phyloP scores from a whole-genome alignment of 2,113 vertebrate genomes.

The Heterotilapia buettikoferi region DNA sequence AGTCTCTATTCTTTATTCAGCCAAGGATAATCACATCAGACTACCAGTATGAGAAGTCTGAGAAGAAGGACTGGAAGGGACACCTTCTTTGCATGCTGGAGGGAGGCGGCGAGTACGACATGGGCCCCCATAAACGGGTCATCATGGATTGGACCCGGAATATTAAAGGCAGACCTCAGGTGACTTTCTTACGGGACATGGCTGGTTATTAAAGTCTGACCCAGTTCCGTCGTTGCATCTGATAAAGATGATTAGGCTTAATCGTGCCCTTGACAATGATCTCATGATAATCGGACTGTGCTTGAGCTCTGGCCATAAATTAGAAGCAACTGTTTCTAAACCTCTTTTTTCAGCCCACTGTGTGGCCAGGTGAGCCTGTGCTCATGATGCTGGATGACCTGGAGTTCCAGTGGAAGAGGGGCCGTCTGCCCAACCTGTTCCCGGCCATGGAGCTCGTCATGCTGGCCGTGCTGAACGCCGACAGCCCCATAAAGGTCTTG shows the following conservation, averaged over 20 bases:
- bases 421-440: conserved; percentile 63
- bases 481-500: conserved; percentile 59
- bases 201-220: conserved; percentile 34
- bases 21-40: conserved; percentile 28
- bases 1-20: conserved; percentile 5
- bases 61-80: conserved; percentile 60
- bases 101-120: conserved; percentile 54
- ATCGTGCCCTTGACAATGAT: background rate
- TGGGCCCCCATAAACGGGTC: conserved; percentile 57
- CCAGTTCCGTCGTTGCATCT: conserved; percentile 14
- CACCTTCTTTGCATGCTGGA: conserved; percentile 61
- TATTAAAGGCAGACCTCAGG: conserved; percentile 59
- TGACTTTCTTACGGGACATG: background rate
- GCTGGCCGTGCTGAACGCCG: conserved; percentile 56
- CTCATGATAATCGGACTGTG: background rate
- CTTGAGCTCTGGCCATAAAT: background rate
- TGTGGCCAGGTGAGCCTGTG: conserved; percentile 71
- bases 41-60: conserved; percentile 27
- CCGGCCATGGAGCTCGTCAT: conserved; percentile 72
- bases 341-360: conserved; percentile 28
- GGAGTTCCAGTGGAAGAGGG: conserved; percentile 76
- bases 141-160: conserved; percentile 69
- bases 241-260: conserved; percentile 40
- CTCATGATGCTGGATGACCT: conserved; percentile 74
- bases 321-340: background rate